Evolutionary conservation across 2,888 invertebrate species (phyloP).

Genomic region (Syritta pipiens): DNA sequence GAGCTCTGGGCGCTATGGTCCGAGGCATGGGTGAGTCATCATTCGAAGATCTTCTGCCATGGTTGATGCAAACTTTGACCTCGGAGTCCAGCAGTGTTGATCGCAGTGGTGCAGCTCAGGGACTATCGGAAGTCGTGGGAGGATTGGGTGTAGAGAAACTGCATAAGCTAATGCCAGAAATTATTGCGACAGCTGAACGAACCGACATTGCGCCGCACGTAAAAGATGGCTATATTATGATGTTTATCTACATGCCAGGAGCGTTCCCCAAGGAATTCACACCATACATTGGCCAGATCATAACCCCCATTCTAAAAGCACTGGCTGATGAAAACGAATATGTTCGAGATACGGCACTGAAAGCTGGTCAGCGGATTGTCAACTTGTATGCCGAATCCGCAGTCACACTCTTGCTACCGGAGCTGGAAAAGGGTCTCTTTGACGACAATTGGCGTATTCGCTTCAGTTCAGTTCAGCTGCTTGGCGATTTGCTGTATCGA

Average conservation of each 20-base stretch:
- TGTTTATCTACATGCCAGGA: slow-evolving; percentile 99
- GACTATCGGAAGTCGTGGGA: slow-evolving; percentile 98
- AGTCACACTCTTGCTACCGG: slow-evolving; percentile 94
- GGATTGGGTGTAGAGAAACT: slow-evolving; percentile 97
- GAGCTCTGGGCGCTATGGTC: slow-evolving; percentile 98
- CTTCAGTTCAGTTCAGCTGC: slow-evolving; percentile 94
- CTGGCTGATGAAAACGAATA: slow-evolving; percentile 99
- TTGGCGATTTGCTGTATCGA: slow-evolving; percentile 96
- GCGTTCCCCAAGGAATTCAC: slow-evolving; percentile 97
- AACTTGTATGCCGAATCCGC: slow-evolving; percentile 97
- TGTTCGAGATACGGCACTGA: slow-evolving; percentile 97
- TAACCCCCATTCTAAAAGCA: slow-evolving; percentile 97
- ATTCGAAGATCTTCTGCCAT: slow-evolving; percentile 97
- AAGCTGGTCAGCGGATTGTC: slow-evolving; percentile 98
- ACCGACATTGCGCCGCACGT: slow-evolving; percentile 97
- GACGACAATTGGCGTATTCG: slow-evolving; percentile 99
- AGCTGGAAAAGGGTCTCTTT: slow-evolving; percentile 95
- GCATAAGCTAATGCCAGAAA: slow-evolving; percentile 97
- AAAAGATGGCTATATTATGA: slow-evolving; percentile 99
- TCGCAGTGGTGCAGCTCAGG: slow-evolving; percentile 96
- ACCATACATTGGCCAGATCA: slow-evolving; percentile 97
- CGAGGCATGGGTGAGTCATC: slow-evolving; percentile 97
- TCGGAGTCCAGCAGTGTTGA: slow-evolving; percentile 97
- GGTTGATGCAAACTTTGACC: slow-evolving; percentile 98
- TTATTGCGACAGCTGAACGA: slow-evolving; percentile 95